phyloP scores from a whole-genome alignment of 2,113 vertebrate species.

The Aleadryas rufinucha region DNA sequence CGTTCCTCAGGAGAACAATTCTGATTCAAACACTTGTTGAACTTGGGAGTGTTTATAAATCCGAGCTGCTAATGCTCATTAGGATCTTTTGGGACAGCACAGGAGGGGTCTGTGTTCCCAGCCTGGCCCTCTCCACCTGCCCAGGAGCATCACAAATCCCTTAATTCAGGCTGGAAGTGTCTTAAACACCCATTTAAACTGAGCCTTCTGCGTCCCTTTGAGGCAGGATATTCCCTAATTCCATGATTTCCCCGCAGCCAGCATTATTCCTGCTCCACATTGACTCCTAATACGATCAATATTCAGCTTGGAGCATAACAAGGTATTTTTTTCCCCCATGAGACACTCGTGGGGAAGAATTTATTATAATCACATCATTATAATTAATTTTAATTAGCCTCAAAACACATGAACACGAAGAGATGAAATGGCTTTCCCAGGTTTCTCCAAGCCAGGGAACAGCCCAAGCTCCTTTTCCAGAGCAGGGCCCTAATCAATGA shows the following conservation, averaged over 20 bases:
- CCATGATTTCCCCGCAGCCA: rapidly evolving
- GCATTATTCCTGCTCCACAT: background rate
- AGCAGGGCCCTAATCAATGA: background rate
- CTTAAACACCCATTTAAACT: background rate
- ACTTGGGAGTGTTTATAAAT: background rate
- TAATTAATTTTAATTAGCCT: background rate
- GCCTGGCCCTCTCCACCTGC: background rate
- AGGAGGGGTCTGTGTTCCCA: background rate
- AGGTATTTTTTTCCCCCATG: rapidly evolving
- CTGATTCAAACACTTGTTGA: background rate
- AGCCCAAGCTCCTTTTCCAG: background rate
- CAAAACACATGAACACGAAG: background rate
- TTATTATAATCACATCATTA: background rate
- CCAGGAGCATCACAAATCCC: background rate
- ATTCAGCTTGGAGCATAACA: background rate
- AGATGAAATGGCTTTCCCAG: background rate
- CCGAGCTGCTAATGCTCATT: background rate
- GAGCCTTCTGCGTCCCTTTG: background rate
- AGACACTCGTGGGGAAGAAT: background rate
- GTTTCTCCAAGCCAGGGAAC: background rate
- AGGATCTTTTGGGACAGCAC: background rate
- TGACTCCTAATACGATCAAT: background rate
- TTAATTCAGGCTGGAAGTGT: background rate
- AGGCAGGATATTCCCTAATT: background rate
- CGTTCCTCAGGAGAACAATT: background rate